A percentile compares a stretch with the other conserved stretches of the same genome.
Conservation (phyloP, 2,888 invertebrate genomes). For the Cryptophagus acutangulus region DNA sequence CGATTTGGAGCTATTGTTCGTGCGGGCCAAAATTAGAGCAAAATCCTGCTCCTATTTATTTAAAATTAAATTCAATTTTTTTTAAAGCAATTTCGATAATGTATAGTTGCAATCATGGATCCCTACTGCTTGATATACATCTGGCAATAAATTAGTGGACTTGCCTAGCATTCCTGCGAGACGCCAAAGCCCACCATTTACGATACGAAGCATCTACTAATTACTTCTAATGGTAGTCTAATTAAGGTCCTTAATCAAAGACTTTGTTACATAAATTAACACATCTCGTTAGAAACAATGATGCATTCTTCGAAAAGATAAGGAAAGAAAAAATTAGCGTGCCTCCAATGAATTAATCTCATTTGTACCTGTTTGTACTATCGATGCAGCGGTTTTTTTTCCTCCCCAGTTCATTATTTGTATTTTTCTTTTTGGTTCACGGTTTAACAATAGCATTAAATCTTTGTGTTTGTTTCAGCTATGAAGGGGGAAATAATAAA, state of each 20-base stretch:
- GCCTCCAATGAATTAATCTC: too few species aligned
- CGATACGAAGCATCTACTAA: conserved; percentile 17
- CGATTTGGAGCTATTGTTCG: too few species aligned
- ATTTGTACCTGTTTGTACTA: conserved; percentile 5
- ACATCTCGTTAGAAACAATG: conserved; percentile 21
- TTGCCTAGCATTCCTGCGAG: conserved; percentile 12
- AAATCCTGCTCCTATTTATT: too few species aligned
- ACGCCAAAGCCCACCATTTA: conserved; percentile 13
- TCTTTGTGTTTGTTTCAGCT: conserved; percentile 27
- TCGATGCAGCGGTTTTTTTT: neutral
- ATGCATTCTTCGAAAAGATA: too few species aligned
- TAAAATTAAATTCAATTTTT: too few species aligned
- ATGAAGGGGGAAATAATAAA: conserved; percentile 44
- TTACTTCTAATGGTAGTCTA: conserved; percentile 24
- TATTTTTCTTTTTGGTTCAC: conserved; percentile 3
- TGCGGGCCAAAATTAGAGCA: too few species aligned
- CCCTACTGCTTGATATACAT: too few species aligned
- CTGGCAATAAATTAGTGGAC: conserved; percentile 17
- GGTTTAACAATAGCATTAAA: conserved; percentile 5
- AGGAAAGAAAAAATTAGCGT: too few species aligned
- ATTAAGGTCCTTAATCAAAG: conserved; percentile 24
- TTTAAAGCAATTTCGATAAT: too few species aligned
- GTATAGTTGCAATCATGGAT: too few species aligned
- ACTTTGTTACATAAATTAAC: conserved; percentile 24
- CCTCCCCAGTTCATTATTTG: neutral